Conservation (phyloP, 2,797 vertebrate genomes). For the Petrocephalus sullivani region DNA sequence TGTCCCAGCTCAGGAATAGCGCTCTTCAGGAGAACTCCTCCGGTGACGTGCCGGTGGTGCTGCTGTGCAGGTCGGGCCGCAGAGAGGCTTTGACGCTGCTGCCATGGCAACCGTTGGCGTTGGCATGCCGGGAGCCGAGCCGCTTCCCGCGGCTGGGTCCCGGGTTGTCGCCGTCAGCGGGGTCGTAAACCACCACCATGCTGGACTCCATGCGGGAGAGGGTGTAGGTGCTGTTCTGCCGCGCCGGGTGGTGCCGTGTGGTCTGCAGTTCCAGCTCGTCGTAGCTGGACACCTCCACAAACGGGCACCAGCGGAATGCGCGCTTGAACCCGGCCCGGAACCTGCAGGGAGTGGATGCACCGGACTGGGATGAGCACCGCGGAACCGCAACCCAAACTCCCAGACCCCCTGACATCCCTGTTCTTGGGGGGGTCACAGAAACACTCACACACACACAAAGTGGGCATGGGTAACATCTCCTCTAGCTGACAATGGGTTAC, state of each 20-base stretch:
- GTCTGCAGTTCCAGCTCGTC: slow-evolving; percentile 84
- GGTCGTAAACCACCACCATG: slow-evolving; percentile 60
- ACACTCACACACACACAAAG: not conserved
- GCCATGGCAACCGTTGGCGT: slow-evolving; percentile 46
- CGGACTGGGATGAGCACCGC: not conserved
- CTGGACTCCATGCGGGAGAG: slow-evolving; percentile 87
- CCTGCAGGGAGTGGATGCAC: slow-evolving; percentile 42
- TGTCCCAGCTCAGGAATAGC: not conserved
- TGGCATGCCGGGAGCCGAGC: slow-evolving; percentile 49
- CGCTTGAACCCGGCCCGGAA: slow-evolving; percentile 92
- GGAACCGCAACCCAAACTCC: not conserved
- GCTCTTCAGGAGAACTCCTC: slow-evolving; percentile 58
- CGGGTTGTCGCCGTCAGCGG: slow-evolving; percentile 51
- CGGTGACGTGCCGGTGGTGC: slow-evolving; percentile 36
- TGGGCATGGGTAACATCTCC: not conserved
- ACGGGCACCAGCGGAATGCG: slow-evolving; percentile 93
- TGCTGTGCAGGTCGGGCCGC: slow-evolving; percentile 33
- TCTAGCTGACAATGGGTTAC: not conserved
- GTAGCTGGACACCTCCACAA: slow-evolving; percentile 81
- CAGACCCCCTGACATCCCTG: not conserved
- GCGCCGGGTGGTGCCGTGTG: slow-evolving; percentile 72
- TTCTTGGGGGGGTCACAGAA: not conserved
- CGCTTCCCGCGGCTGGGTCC: slow-evolving; percentile 61
- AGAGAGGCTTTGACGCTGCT: not conserved
- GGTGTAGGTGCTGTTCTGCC: slow-evolving; percentile 85